Evolutionary conservation across 2,888 invertebrate species (phyloP).

Genomic region (Liposcelis brunnea): DNA sequence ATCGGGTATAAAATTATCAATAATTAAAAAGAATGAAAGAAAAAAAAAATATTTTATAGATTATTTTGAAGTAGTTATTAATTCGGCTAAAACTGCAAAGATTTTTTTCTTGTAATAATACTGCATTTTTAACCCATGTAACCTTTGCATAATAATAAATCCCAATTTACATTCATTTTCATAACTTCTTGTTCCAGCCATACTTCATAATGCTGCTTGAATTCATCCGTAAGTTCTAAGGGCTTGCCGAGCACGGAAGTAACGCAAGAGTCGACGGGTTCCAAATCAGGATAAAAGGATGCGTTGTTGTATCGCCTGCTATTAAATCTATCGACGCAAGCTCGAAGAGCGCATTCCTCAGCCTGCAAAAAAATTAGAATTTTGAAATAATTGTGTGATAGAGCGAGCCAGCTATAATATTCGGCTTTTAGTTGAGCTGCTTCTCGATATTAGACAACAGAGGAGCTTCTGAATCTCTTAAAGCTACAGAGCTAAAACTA

Average conservation of each 20-base stretch:
- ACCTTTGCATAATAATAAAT: slow-evolving; percentile 28
- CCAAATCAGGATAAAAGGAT: slow-evolving; percentile 31
- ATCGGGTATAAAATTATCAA: too few species aligned
- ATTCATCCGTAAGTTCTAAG: slow-evolving; percentile 77
- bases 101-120: too few species aligned
- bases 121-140: slow-evolving; percentile 11
- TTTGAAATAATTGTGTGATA: neutral
- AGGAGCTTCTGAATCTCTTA: too few species aligned
- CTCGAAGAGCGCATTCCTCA: slow-evolving; percentile 86
- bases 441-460: too few species aligned
- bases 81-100: too few species aligned
- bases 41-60: too few species aligned
- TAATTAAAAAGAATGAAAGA: too few species aligned
- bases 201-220: slow-evolving; percentile 78
- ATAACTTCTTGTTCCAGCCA: slow-evolving; percentile 98
- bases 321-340: slow-evolving; percentile 92
- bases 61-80: too few species aligned
- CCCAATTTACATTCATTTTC: slow-evolving; percentile 68
- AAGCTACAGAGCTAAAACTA: too few species aligned
- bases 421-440: too few species aligned
- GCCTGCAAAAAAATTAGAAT: slow-evolving; percentile 39
- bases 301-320: slow-evolving; percentile 61
- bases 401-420: too few species aligned
- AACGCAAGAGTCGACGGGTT: slow-evolving; percentile 59
- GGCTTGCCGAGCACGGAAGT: slow-evolving; percentile 62